Base-by-base conservation (phyloP, 2,113 vertebrate genomes). In the Dicentrarchus labrax region DNA sequence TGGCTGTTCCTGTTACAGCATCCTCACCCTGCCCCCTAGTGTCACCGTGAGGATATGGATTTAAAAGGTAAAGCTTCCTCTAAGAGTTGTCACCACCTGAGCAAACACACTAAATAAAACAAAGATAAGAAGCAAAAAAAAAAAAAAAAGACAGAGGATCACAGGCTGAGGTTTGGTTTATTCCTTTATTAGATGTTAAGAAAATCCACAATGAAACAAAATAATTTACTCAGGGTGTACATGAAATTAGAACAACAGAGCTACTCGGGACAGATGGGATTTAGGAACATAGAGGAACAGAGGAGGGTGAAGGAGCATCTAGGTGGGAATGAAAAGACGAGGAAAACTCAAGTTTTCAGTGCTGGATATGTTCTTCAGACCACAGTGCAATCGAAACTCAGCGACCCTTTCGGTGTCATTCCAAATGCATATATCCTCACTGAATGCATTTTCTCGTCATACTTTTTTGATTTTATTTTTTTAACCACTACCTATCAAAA, bases 151-250 rank as follows among this genome's bases (percentile, higher is more conserved):
- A 78, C 41, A 53, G 24, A 4, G 19, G 19, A 22, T 19, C 38
- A 70, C 21, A 21, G 53, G 30, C 13, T 83, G 57, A 73, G 65
- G 36, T 91, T 94, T 90, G 92, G 91, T 95, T 92, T 93, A 93
- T 93, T 93, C 85, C 87, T 99, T 99, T 99, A 99, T 99, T 99
- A 91, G 96, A 97, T 98, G 97, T 99, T 98, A 97, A 97, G 96
- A 97, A 97, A 99, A 96, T 98, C 96, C 97, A 99, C 97, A 99
- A 98, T 96, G 97, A 98, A 99, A 98, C 96, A 97, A 97, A 98
- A 96, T 96, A 95, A 96, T 96, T 97, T 97, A 97, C 93, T 97
- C 95, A 95, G 96, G 92, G 96, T 97, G 96, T 96, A 98, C 94
- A 97, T 98, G 96, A 98, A 97, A 96, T 97, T 93, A 96, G 96